phyloP scores from a whole-genome alignment of 1,140 invertebrate genomes.

The Lordiphosa stackelbergi region DNA sequence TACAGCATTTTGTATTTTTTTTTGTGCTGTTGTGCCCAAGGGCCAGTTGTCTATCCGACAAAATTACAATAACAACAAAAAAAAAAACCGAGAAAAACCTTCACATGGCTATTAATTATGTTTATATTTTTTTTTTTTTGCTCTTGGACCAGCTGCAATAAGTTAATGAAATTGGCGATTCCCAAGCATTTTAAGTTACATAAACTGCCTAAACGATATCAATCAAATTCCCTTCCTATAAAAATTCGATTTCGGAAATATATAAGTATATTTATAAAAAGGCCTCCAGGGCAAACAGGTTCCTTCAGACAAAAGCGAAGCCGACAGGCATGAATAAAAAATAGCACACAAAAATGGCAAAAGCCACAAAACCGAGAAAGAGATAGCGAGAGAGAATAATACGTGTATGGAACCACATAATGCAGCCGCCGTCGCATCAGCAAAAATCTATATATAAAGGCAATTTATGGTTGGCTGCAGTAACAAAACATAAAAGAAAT shows the following conservation, averaged over 20 bases:
- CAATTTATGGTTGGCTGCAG: slow-evolving; percentile 60
- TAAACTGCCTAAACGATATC: slow-evolving; percentile 61
- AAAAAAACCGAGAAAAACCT: slow-evolving; percentile 12
- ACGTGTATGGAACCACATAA: slow-evolving; percentile 29
- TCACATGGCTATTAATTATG: slow-evolving; percentile 59
- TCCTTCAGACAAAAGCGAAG: slow-evolving; percentile 36
- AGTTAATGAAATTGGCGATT: slow-evolving; percentile 63
- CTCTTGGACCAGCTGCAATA: slow-evolving; percentile 48
- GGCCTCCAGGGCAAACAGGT: slow-evolving; percentile 53
- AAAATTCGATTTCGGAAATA: slow-evolving; percentile 55
- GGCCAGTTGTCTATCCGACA: slow-evolving; percentile 15
- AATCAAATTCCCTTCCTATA: slow-evolving; percentile 61
- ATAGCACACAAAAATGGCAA: slow-evolving; percentile 37
- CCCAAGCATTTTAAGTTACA: slow-evolving; percentile 46
- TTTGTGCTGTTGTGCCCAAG: slow-evolving; percentile 13
- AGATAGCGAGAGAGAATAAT: slow-evolving; percentile 15
- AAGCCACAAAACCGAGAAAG: slow-evolving; percentile 25
- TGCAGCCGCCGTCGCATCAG: slow-evolving; percentile 53
- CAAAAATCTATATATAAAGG: slow-evolving; percentile 60
- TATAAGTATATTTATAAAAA: background rate
- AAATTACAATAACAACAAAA: background rate
- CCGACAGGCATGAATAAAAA: slow-evolving; percentile 53
- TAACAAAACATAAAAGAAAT: slow-evolving; percentile 22
- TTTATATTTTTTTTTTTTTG: slow-evolving; percentile 1
- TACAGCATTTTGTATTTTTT: slow-evolving; percentile 13